These are phyloP conservation scores for Cryptocephalus primarius DNA, from an alignment of 2,888 invertebrate genomes.

Conservation along the genomic window DNA sequence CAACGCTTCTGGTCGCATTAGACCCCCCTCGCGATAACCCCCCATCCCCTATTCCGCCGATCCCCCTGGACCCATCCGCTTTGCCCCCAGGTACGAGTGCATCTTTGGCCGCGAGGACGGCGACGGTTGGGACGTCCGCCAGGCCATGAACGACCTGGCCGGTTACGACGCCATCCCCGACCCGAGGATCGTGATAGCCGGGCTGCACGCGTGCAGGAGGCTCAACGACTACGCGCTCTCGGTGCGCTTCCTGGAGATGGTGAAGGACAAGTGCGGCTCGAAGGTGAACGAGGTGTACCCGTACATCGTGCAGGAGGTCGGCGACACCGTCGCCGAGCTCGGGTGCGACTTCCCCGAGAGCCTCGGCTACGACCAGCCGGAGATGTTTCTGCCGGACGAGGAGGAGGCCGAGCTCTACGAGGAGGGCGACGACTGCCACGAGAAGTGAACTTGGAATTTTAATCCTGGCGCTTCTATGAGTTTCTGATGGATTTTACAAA, in stretches of 20 bases:
- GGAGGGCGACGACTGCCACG: too few relatives aligned
- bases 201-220: slow-evolving; percentile 50
- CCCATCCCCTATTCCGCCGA: too few relatives aligned
- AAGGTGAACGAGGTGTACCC: slow-evolving; percentile 71
- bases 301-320: slow-evolving; percentile 79
- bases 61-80: too few relatives aligned
- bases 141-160: slow-evolving; percentile 43
- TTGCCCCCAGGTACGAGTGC: slow-evolving; percentile 58
- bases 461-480: background rate
- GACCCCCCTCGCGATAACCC: too few relatives aligned
- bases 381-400: slow-evolving; percentile 55
- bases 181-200: slow-evolving; percentile 46
- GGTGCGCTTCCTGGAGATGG: slow-evolving; percentile 73
- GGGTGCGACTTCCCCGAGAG: slow-evolving; percentile 91
- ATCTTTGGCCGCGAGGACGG: slow-evolving; percentile 78
- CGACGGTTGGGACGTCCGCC: slow-evolving; percentile 68
- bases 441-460: background rate
- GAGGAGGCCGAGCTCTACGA: too few relatives aligned
- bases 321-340: slow-evolving; percentile 81
- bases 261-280: slow-evolving; percentile 77
- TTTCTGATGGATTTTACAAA: background rate
- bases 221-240: slow-evolving; percentile 56
- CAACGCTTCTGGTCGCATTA: too few relatives aligned
- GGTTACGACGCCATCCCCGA: slow-evolving; percentile 50
- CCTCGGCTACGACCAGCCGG: slow-evolving; percentile 93